A percentile compares a stretch with the other conserved stretches of the same genome.
Conservation (phyloP, 2,113 vertebrate genomes). For the Gopherus evgoodei region DNA sequence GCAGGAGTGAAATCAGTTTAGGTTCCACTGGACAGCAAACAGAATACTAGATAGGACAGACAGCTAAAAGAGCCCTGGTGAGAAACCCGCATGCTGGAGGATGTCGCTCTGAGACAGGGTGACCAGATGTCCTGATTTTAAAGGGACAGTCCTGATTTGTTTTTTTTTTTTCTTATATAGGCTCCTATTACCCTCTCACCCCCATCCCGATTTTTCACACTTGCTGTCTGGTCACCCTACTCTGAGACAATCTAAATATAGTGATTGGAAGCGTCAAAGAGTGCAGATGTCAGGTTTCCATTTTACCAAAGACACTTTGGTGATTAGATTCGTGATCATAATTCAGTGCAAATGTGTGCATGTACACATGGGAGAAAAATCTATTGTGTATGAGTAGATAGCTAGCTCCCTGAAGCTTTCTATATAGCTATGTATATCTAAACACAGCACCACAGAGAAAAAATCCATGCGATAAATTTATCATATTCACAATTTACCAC, state of each 20-base stretch:
- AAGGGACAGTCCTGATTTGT: too few relatives aligned
- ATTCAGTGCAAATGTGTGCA: slow-evolving; percentile 41
- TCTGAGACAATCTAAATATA: neutral
- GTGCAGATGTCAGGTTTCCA: slow-evolving; percentile 42
- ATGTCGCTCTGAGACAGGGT: neutral
- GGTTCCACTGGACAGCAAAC: slow-evolving; percentile 23
- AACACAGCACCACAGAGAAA: neutral
- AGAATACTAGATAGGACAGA: slow-evolving; percentile 5
- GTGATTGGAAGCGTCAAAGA: neutral
- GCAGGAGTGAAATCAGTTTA: neutral
- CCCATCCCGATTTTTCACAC: too few relatives aligned
- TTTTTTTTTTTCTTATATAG: too few relatives aligned
- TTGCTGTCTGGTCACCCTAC: too few relatives aligned
- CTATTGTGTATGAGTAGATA: neutral
- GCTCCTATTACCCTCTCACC: too few relatives aligned
- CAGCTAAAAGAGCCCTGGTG: neutral
- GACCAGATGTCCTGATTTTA: too few relatives aligned
- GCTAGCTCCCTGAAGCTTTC: neutral
- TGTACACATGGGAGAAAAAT: slow-evolving; percentile 19
- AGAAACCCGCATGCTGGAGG: neutral
- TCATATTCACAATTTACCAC: too few relatives aligned
- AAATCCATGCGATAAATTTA: neutral
- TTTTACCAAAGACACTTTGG: slow-evolving; percentile 24
- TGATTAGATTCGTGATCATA: slow-evolving; percentile 2
- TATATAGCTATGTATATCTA: neutral